phyloP scores from a whole-genome alignment of 2,113 vertebrate genomes.

The Microcebus ravelobensis region DNA sequence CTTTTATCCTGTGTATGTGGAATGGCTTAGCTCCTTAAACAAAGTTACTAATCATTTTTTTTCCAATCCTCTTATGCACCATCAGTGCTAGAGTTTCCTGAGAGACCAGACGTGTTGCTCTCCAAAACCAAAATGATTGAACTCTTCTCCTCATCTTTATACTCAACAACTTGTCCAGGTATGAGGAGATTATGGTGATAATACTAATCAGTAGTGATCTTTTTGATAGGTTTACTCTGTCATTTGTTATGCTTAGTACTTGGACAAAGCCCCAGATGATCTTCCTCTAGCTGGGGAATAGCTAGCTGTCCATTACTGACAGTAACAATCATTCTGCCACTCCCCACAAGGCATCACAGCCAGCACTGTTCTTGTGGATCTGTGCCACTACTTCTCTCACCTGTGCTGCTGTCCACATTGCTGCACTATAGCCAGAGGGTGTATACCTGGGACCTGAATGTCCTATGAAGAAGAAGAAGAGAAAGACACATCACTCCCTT shows the following conservation, averaged over 20 bases:
- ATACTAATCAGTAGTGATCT: neutral
- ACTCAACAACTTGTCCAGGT: neutral
- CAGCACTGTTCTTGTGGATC: too few species aligned
- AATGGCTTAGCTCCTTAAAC: neutral
- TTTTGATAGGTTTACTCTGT: neutral
- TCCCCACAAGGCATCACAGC: accelerated
- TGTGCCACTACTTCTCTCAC: neutral
- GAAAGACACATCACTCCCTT: neutral
- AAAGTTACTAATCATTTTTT: neutral
- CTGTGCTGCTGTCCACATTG: neutral
- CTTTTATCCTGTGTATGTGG: neutral
- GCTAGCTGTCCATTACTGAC: neutral
- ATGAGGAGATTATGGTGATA: neutral
- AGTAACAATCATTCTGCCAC: neutral
- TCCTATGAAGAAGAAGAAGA: neutral
- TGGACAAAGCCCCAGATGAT: neutral
- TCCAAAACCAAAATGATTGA: neutral
- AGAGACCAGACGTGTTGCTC: neutral
- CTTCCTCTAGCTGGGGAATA: neutral
- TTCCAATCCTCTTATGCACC: neutral
- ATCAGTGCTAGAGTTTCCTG: neutral
- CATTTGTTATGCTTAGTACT: neutral
- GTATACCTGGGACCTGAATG: neutral
- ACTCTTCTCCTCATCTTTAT: neutral
- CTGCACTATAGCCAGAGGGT: neutral